Percentiles rank a stretch among this genome's conserved stretches.
Evolutionary conservation across 2,797 vertebrate genomes (phyloP).

Genomic region (Gambelia wislizenii): DNA sequence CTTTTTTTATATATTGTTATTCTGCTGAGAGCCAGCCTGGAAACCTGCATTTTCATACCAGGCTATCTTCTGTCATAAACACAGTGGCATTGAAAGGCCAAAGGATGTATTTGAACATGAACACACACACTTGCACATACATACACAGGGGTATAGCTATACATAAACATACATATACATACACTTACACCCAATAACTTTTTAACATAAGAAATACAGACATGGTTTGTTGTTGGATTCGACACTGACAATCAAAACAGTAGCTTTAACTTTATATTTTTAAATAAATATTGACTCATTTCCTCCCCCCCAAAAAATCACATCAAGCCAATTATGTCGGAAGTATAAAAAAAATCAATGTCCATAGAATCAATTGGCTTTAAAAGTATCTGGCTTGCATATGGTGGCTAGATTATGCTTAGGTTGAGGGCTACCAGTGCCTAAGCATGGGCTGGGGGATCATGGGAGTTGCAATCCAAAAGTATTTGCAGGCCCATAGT

Average conservation of each 20-base stretch:
- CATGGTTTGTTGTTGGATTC: constrained; percentile 23
- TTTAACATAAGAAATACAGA: constrained; percentile 26
- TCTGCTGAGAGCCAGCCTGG: constrained; percentile 39
- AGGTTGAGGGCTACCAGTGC: not conserved
- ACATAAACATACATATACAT: not conserved
- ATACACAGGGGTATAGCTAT: not conserved
- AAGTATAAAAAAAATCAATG: not conserved
- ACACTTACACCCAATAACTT: not conserved
- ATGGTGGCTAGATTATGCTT: not conserved
- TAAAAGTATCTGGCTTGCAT: constrained; percentile 1
- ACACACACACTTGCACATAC: not conserved
- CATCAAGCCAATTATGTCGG: constrained; percentile 5
- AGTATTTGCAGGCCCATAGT: not conserved
- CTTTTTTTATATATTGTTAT: constrained; percentile 48
- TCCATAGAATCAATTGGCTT: not conserved
- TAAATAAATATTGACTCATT: constrained; percentile 2
- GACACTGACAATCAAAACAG: not conserved
- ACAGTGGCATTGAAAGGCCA: constrained; percentile 35
- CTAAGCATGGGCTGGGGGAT: not conserved
- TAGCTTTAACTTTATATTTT: constrained; percentile 11
- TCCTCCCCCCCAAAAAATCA: too few species aligned
- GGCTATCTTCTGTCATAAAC: constrained; percentile 63
- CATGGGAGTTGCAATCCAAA: not conserved
- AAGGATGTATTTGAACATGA: constrained; percentile 14
- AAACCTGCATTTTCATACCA: constrained; percentile 51